Evolutionary conservation across 2,888 invertebrate species (phyloP).

Genomic region (Molanna angustata): DNA sequence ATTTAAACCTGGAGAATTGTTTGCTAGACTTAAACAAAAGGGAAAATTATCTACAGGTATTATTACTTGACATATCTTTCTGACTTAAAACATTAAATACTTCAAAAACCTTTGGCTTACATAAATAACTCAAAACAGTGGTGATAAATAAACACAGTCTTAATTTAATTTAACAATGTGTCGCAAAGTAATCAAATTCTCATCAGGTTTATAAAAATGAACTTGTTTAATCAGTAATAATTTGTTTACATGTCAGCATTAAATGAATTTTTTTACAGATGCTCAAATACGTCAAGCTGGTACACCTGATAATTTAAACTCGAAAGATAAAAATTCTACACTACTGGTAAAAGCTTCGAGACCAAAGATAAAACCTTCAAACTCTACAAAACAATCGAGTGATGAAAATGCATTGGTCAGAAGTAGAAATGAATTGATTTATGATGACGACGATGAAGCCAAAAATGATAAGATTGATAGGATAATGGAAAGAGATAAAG

Average conservation of each 20-base stretch:
- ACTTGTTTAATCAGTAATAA: too few species aligned
- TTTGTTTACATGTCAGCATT: too few species aligned
- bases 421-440: slow-evolving; percentile 48
- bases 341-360: slow-evolving; percentile 42
- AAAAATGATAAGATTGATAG: slow-evolving; percentile 48
- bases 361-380: slow-evolving; percentile 15
- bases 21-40: slow-evolving; percentile 53
- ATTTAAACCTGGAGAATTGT: slow-evolving; percentile 62
- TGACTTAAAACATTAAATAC: too few species aligned
- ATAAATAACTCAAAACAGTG: too few species aligned
- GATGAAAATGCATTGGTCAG: slow-evolving; percentile 32
- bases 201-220: too few species aligned
- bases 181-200: too few species aligned
- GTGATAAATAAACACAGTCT: too few species aligned
- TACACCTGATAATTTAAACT: slow-evolving; percentile 42
- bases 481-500: slow-evolving; percentile 42
- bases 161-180: too few species aligned
- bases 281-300: slow-evolving; percentile 48
- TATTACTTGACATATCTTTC: too few species aligned
- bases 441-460: slow-evolving; percentile 48
- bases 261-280: slow-evolving; percentile 38
- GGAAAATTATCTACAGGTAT: slow-evolving; percentile 28
- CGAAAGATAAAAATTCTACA: slow-evolving; percentile 36
- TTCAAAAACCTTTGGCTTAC: too few species aligned
- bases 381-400: slow-evolving; percentile 11